A percentile compares a stretch with the other conserved stretches of the same genome.
These are phyloP conservation scores for Euwallacea fornicatus DNA, from an alignment of 1,140 invertebrate genomes.

Conservation along the genomic window DNA sequence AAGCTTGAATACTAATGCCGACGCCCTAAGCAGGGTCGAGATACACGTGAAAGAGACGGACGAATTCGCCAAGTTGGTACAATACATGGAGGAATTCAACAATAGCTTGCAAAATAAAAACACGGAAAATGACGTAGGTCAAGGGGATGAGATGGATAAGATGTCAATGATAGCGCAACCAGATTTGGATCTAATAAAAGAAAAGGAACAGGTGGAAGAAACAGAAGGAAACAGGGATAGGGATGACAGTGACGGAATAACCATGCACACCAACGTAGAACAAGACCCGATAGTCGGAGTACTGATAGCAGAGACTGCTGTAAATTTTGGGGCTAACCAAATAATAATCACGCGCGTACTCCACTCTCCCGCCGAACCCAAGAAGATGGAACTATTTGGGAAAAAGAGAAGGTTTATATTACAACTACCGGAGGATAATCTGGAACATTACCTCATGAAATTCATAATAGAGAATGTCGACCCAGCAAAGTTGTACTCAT, in stretches of 20 bases:
- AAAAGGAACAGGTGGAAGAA: neutral
- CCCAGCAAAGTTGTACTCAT: no score
- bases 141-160: neutral
- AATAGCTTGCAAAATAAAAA: neutral
- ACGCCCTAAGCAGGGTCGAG: no score
- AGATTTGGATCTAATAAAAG: neutral
- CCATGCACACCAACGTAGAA: constrained; percentile 17
- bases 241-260: neutral
- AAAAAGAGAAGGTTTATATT: constrained; percentile 16
- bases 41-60: no score
- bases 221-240: neutral
- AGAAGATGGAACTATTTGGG: no score
- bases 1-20: no score
- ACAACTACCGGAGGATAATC: constrained; percentile 24
- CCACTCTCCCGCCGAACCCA: constrained; percentile 25
- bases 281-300: constrained; percentile 30
- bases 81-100: neutral
- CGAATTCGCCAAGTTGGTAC: neutral
- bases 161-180: constrained; percentile 1
- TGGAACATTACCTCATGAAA: constrained; percentile 14
- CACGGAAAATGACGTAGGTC: constrained; percentile 18
- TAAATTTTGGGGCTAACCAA: constrained; percentile 29
- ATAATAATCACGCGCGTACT: constrained; percentile 19
- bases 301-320: no score
- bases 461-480: no score